Conservation (phyloP, 2,888 invertebrate species). For the Zaprionus lineosus region DNA sequence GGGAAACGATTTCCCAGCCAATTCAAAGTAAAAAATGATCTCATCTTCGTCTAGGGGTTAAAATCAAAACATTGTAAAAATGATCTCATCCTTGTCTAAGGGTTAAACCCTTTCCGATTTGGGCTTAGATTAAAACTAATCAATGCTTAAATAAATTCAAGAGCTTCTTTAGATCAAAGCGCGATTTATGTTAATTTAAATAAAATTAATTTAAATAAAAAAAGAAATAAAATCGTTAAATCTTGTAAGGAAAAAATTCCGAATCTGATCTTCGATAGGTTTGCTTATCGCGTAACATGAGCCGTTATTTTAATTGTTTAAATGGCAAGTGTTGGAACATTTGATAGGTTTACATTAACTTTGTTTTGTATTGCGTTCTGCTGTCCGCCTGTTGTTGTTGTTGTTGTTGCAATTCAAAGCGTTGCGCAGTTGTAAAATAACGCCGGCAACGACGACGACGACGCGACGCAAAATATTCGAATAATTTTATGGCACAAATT, state of each 20-base stretch:
- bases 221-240: no score
- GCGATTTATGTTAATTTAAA: slow-evolving; percentile 6
- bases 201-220: no score
- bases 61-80: no score
- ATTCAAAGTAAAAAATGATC: no score
- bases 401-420: slow-evolving; percentile 18
- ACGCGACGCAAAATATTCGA: slow-evolving; percentile 42
- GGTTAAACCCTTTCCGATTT: no score
- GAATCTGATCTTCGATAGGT: neutral
- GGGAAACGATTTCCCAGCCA: no score
- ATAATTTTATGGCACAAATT: slow-evolving; percentile 61
- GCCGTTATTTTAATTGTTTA: slow-evolving; percentile 8
- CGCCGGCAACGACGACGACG: slow-evolving; percentile 24
- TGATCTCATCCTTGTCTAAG: no score
- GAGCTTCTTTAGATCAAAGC: no score
- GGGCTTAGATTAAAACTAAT: no score
- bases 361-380: slow-evolving; percentile 5
- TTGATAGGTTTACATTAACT: slow-evolving; percentile 7
- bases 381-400: slow-evolving; percentile 2
- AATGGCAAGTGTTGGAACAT: neutral
- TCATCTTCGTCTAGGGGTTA: no score
- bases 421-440: slow-evolving; percentile 66
- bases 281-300: neutral
- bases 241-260: no score
- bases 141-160: no score